Base-by-base conservation (phyloP, 1,140 invertebrate genomes). In the Potamilus streckersoni region DNA sequence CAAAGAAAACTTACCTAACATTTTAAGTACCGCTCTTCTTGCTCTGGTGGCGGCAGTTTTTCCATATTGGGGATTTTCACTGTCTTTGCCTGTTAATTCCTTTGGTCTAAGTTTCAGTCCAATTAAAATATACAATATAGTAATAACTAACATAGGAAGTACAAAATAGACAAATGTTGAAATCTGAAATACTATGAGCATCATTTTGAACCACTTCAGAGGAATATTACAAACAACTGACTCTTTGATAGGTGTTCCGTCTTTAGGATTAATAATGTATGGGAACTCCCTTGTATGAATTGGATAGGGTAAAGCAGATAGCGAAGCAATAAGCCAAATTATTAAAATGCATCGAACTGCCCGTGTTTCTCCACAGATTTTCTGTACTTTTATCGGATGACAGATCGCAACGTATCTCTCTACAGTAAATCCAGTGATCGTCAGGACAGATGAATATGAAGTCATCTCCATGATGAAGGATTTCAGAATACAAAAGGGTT, bases 341-440 rank as follows among this genome's bases (percentile, higher is more conserved):
- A 91, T 90, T 3, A 93, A 90, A 63, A 98, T 96, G 95, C 86
- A 1, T 95, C 95, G 49, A 95, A 91, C 69, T 93, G 93, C 61
- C 96, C 91, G 15, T 94, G 74, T 65, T 14, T 64, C 59, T 12
- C 94, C 0, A 94, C 95, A 92, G 96, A 95, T 8, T 94, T 96
- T 84, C 63, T 97, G 95, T 0, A 95, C 94, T 81, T 95, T 91
- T 76, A 98, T 94, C 1, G 96, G 96, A 87, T 97, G 94, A 88
- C 96, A 98, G 79, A 98, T 97, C 14, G 96, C 97, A 23, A 98
- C 93, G 88, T 98, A 99, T 73, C 97, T 89, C 89, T 99, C 97
- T 14, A 98, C 93, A 0, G 97, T 98, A 90, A 99, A 99, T 2
- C 96, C 95, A 0, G 95, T 96, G 70, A 97, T 97, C 17, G 95